Evolutionary conservation across 2,888 invertebrate genomes (phyloP).

Genomic region (Eugnorisma glareosa): DNA sequence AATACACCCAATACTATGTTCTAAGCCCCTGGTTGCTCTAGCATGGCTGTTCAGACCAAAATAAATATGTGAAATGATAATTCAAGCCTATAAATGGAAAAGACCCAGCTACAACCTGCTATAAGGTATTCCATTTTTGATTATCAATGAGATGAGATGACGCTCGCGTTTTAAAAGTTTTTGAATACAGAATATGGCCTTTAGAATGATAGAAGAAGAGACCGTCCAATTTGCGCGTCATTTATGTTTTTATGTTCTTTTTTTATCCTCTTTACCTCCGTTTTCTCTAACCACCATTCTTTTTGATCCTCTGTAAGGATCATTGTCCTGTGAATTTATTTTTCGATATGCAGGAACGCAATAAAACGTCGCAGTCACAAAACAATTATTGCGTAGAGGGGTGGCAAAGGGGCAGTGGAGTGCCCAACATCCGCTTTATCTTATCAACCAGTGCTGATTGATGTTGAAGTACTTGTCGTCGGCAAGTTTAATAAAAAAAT

Average conservation of each 20-base stretch:
- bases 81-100: not conserved
- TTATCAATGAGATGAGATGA: not conserved
- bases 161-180: not conserved
- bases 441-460: constrained; percentile 29
- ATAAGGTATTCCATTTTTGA: not conserved
- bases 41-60: not conserved
- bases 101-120: not conserved
- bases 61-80: not conserved
- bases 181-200: not conserved
- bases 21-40: not conserved
- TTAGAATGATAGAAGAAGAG: not conserved
- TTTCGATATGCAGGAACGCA: constrained; percentile 29
- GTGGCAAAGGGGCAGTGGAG: constrained; percentile 5
- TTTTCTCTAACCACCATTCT: not conserved
- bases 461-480: constrained; percentile 9
- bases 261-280: not conserved
- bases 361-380: constrained; percentile 37
- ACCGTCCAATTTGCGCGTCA: not conserved
- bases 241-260: not conserved
- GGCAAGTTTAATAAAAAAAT: not conserved
- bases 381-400: constrained; percentile 34
- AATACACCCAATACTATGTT: too few relatives aligned
- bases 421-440: constrained; percentile 20
- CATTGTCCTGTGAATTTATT: constrained; percentile 14
- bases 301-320: not conserved